Base-by-base conservation (phyloP, 2,888 invertebrate species). In the Tridacna gigas region DNA sequence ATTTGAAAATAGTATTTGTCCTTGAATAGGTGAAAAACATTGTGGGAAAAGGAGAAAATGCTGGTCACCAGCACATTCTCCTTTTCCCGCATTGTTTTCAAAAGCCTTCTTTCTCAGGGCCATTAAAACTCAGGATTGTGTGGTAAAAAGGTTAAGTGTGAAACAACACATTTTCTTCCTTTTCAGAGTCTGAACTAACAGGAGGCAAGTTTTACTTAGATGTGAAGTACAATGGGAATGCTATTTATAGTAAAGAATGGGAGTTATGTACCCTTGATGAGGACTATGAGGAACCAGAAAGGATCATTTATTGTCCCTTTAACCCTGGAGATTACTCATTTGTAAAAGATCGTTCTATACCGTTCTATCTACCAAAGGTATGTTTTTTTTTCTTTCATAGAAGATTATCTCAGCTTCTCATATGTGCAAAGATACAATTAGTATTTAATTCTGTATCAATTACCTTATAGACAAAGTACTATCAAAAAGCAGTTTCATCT, bases 191-290 rank as follows among this genome's bases (percentile, higher is more conserved):
- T 0, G 90, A 89, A 20, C 65, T 92, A 20, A 89, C 83, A 1
- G 91, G 88, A 1, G 93, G 93, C 0, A 88, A 89, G 77, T 90
- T 93, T 77, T 88, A 84, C 79, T 76, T 93, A 5, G 89, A 90
- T 37, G 90, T 91, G 13, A 88, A 89, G 76, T 93, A 93, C 84
- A 93, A 93, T 67, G 91, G 91, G 0, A 90, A 91, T 45, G 90
- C 91, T 25, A 83, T 93, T 51, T 93, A 90, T 79, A 90, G 88
- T 78, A 91, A 91, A 79, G 90, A 92, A 80, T 93, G 92, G 92
- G 92, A 93, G 20, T 88, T 93, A 47, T 93, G 93, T 80, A 90
- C 89, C 3, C 84, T 93, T 56, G 90, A 92, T n/a, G 90, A 91
- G 56, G 89, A 91, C 18, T 90, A 90, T 25, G 84, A 87, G 25